Evolutionary conservation across 2,797 vertebrate genomes (phyloP).

Genomic region (Molossus molossus): DNA sequence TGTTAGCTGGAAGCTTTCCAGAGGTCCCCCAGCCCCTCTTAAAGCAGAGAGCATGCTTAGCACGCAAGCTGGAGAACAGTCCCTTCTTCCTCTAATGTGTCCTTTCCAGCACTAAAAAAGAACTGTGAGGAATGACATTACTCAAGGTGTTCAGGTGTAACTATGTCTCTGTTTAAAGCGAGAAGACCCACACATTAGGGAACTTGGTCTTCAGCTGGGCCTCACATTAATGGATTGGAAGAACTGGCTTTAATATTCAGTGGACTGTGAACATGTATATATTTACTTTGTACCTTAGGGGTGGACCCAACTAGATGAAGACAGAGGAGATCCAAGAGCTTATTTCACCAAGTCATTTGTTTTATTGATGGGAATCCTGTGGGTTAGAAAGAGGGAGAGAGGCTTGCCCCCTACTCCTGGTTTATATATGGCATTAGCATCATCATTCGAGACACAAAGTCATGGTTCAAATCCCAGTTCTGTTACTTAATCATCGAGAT

Average conservation of each 20-base stretch:
- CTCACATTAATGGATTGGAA: neutral
- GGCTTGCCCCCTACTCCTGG: neutral
- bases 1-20: neutral
- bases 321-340: neutral
- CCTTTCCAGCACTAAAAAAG: slow-evolving; percentile 31
- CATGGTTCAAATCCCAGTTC: neutral
- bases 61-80: neutral
- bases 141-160: neutral
- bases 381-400: neutral
- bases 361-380: neutral
- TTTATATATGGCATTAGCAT: too few relatives aligned
- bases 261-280: neutral
- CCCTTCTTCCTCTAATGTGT: neutral
- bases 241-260: neutral
- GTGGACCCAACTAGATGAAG: neutral
- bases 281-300: neutral
- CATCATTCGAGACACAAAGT: neutral
- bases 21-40: too few relatives aligned
- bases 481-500: neutral
- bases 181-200: neutral
- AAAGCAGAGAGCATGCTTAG: neutral
- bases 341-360: neutral
- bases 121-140: neutral
- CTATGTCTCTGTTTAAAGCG: neutral
- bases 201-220: neutral